Percentiles rank a stretch among this genome's conserved stretches.
Evolutionary conservation across 2,797 vertebrate genomes (phyloP).

Genomic region (Phoeniculus purpureus): DNA sequence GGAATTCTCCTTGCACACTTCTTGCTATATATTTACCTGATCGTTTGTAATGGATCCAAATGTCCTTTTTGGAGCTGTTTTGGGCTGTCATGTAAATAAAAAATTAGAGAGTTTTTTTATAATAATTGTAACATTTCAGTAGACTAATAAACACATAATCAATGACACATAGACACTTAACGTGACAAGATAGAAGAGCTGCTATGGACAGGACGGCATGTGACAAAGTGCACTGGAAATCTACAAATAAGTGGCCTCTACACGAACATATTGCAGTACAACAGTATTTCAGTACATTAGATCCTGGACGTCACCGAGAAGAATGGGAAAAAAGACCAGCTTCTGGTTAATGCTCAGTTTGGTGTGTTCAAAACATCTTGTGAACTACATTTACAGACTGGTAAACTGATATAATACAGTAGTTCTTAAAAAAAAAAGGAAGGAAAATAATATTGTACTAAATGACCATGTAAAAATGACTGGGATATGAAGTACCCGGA

Average conservation of each 20-base stretch:
- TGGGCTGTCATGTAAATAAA: conserved; percentile 70
- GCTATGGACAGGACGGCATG: not conserved
- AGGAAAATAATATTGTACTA: not conserved
- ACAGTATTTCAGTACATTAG: not conserved
- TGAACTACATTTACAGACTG: not conserved
- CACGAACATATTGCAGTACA: not conserved
- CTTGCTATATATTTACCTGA: conserved; percentile 65
- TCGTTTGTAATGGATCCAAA: conserved; percentile 77
- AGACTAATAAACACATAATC: not conserved
- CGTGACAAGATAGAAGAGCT: not conserved
- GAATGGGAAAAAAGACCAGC: not conserved
- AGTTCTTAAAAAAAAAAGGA: not conserved
- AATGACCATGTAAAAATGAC: not conserved
- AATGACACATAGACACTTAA: not conserved
- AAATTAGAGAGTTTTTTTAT: conserved; percentile 38
- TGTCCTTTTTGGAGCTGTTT: conserved; percentile 74
- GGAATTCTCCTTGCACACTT: not conserved
- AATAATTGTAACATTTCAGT: not conserved
- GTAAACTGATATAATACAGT: not conserved
- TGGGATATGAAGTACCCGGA: not conserved
- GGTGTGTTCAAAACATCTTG: not conserved
- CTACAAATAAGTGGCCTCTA: not conserved
- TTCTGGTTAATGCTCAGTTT: not conserved
- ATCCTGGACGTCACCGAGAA: not conserved
- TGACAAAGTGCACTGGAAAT: not conserved